Conservation (phyloP, 2,797 vertebrate genomes). For the Carapus acus region DNA sequence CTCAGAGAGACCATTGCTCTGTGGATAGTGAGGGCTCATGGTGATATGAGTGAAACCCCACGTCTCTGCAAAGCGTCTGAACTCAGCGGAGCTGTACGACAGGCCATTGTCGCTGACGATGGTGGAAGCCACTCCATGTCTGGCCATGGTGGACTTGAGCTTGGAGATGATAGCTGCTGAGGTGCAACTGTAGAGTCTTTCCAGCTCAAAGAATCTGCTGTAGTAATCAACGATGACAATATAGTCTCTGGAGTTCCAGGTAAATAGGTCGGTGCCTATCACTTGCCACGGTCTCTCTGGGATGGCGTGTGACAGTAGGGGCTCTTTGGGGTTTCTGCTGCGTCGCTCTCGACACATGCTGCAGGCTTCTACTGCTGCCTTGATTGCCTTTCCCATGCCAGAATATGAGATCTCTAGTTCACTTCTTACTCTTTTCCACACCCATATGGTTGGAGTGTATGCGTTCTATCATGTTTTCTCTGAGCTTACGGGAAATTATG, state of each 20-base stretch:
- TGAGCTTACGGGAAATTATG: no score
- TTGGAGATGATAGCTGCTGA: conserved; percentile 17
- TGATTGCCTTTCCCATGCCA: no score
- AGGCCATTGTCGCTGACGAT: neutral
- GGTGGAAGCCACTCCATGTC: no score
- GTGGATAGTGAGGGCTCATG: neutral
- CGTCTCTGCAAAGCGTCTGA: neutral
- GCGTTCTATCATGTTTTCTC: no score
- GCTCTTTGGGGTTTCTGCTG: conserved; percentile 12
- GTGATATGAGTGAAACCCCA: neutral
- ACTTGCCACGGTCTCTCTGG: conserved; percentile 7
- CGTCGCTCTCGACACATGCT: no score
- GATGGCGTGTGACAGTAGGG: conserved; percentile 1
- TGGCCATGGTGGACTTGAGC: conserved; percentile 15
- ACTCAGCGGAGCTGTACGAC: neutral
- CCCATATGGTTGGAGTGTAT: no score
- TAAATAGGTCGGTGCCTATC: conserved; percentile 1
- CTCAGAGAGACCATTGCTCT: neutral
- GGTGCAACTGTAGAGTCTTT: conserved; percentile 7
- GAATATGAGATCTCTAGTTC: no score
- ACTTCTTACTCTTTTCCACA: no score
- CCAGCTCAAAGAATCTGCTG: conserved; percentile 10
- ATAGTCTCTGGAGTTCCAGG: neutral
- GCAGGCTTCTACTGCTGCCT: no score
- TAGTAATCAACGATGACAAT: conserved; percentile 7